Base-by-base conservation (phyloP, 1,140 invertebrate genomes). In the Drosophila ambigua region DNA sequence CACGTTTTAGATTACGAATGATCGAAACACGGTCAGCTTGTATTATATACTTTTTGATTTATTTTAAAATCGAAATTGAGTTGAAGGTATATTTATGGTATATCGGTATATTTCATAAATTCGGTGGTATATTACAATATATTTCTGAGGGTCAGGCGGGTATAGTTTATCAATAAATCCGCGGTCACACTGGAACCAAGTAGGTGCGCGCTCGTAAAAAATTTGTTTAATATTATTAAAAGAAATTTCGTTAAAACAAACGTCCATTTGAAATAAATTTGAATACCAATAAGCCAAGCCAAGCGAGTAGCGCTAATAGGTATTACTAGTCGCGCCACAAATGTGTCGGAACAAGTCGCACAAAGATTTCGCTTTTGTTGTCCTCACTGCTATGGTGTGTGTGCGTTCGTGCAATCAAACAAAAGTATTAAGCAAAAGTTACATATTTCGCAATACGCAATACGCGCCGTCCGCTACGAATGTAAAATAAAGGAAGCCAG, bases 361-460 rank as follows among this genome's bases (percentile, higher is more conserved):
- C 31, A 46, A 20, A 39, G 24, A 20, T 20, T 5, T 26, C 35
- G 35, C 15, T 2, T 43, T 39, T 48, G 62, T 41, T 63, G 52
- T 15, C 41, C 41, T 69, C 24, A 13, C 1, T 39, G 64, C 41
- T 67, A 49, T 48, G 7, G 51, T 73, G 59, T 44, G 51, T 64
- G 71, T 73, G 69, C 69, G 71, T 73, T 69, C 46, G 43, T 55
- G 63, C 64, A 73, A 73, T 73, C 73, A 73, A 73, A 51, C 59
- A 57, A 73, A 64, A 55, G 69, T 73, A 63, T 73, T 73, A 53
- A 60, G 68, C 55, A 72, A 73, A 51, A 63, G 50, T 54, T 50
- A 28, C 69, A 73, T 45, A 73, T 73, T 73, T 73, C 31, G 59
- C 51, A 73, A 64, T 64, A 24, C 31, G 59, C 51, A 73, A 64